phyloP scores from a whole-genome alignment of 2,888 invertebrate genomes.

The Coremacera marginata region DNA sequence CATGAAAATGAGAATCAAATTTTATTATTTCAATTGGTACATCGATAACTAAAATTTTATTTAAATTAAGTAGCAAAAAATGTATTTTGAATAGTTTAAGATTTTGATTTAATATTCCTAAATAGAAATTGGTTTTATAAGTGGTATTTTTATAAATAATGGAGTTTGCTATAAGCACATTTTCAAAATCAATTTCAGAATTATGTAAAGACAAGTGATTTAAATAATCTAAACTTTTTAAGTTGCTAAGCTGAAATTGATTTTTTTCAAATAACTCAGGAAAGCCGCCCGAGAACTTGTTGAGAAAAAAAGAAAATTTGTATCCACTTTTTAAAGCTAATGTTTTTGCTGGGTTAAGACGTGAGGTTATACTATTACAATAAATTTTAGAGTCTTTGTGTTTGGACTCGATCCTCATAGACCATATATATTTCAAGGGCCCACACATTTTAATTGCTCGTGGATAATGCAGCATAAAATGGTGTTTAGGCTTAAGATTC shows the following conservation, averaged over 20 bases:
- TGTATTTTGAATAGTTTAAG: constrained; percentile 33
- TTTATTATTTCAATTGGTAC: constrained; percentile 33
- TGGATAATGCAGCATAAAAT: constrained; percentile 35
- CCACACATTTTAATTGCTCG: constrained; percentile 35
- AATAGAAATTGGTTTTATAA: constrained; percentile 29
- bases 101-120: not conserved
- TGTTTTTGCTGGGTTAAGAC: constrained; percentile 34
- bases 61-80: constrained; percentile 10
- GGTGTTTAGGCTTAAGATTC: constrained; percentile 41
- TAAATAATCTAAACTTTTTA: not conserved
- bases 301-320: constrained; percentile 32
- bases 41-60: constrained; percentile 26
- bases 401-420: constrained; percentile 40
- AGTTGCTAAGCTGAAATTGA: not conserved
- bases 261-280: not conserved
- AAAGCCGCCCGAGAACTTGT: not conserved
- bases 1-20: constrained; percentile 40
- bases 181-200: not conserved
- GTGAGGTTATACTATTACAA: constrained; percentile 39
- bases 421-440: constrained; percentile 39
- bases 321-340: constrained; percentile 30
- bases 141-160: not conserved
- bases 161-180: not conserved
- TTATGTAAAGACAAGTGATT: not conserved
- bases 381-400: constrained; percentile 40